A percentile compares a stretch with the other conserved stretches of the same genome.
Conservation (phyloP, 2,888 invertebrate species). For the Nomada goodeniana region DNA sequence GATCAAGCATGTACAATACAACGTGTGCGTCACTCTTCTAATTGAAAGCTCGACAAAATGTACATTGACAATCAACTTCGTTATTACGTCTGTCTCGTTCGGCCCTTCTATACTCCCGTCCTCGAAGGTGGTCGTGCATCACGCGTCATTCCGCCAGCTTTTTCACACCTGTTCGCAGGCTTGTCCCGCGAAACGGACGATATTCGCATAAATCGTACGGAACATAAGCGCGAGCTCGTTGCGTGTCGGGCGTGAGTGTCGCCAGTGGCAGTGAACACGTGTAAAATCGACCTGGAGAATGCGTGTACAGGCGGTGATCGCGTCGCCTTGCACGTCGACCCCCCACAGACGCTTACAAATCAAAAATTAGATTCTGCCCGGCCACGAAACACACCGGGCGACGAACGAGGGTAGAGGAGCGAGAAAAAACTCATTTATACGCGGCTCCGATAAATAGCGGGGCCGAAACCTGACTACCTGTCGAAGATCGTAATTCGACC, state of each 20-base stretch:
- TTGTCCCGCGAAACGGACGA: constrained; percentile 26
- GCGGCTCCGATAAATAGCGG: constrained; percentile 70
- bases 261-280: constrained; percentile 64
- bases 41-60: background rate
- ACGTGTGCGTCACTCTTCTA: background rate
- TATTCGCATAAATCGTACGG: constrained; percentile 59
- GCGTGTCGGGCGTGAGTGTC: constrained; percentile 54
- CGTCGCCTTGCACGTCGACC: constrained; percentile 55
- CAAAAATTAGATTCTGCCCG: constrained; percentile 61
- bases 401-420: background rate
- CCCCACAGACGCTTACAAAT: constrained; percentile 67
- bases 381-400: background rate
- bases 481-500: constrained; percentile 38
- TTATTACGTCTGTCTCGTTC: background rate
- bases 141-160: background rate
- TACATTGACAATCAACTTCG: background rate
- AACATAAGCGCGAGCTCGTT: constrained; percentile 31
- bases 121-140: constrained; percentile 17
- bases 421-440: constrained; percentile 64
- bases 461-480: constrained; percentile 63
- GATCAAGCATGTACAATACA: no score
- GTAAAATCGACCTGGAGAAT: constrained; percentile 61
- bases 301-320: constrained; percentile 48
- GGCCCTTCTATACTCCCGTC: background rate
- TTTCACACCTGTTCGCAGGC: constrained; percentile 45